Base-by-base conservation (phyloP, 2,888 invertebrate species). In the Drosophila siamana region DNA sequence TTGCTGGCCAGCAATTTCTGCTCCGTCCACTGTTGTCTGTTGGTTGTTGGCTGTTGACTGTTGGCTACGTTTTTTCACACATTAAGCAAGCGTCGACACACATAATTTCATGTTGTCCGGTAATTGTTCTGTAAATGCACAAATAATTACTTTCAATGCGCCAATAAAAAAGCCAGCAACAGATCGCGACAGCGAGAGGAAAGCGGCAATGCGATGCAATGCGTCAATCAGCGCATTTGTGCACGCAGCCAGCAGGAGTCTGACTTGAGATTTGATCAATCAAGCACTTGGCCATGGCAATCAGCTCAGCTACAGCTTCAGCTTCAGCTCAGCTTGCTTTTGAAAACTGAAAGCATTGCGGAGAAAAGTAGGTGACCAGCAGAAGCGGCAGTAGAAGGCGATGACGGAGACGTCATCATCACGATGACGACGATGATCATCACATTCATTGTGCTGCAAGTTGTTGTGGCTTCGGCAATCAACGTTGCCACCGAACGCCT, bases 131-230 rank as follows among this genome's bases (percentile, higher is more conserved):
- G 74, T 82, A 85, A 87, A 86, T 81, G 79, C 86, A 87, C 75
- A 79, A 87, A 87, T 87, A 85, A 85, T 85, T 86, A 85, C 85
- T 84, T 86, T 86, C 84, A 86, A 79, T 79, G 84, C 86, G 84
- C 74, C 79, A 83, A 83, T 86, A 86, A 83, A 80, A 74, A 44
- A 38, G 52, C 11, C 28, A 9, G n/a, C n/a, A 43, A 43, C 5
- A 30, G 30, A 41, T 13, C 33, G 26, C 9, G 15, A 16, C 2
- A 22, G 16, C 9, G 15, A 15, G 22, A 50, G 30, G 64, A 60
- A 44, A 48, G 52, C 19, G 19, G n/a, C 28, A 66, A 50, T 57
- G 54, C 36, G 43, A n/a, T 26, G 48, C 5, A 33, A 52, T 68
- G 71, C 78, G 76, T 74, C 84, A 74, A 76, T 78, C 75, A 75